phyloP scores from a whole-genome alignment of 1,140 invertebrate genomes.

The Trachymyrmex septentrionalis region DNA sequence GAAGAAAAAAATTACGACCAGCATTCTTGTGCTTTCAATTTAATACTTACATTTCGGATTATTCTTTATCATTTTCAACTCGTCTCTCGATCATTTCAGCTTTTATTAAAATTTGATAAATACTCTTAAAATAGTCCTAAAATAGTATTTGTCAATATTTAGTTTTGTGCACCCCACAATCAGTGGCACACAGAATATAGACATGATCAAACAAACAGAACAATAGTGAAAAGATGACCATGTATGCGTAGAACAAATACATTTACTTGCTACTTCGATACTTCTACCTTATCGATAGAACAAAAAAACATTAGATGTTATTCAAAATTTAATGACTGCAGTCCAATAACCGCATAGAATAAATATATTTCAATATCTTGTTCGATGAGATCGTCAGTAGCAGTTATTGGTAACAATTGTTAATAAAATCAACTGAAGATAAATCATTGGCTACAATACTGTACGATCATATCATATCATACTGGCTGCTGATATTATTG shows the following conservation, averaged over 20 bases:
- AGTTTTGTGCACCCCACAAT: background rate
- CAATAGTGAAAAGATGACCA: background rate
- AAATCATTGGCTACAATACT: background rate
- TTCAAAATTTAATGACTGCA: background rate
- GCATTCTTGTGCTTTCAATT: background rate
- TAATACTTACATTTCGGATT: background rate
- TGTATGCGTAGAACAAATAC: too few species aligned
- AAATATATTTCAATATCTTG: background rate
- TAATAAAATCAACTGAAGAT: constrained; percentile 3
- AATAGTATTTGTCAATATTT: background rate
- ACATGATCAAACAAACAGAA: background rate
- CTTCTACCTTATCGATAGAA: constrained; percentile 28
- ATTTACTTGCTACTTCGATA: too few species aligned
- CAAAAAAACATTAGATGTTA: background rate
- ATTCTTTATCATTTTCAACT: background rate
- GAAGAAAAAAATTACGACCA: background rate
- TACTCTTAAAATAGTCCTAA: background rate
- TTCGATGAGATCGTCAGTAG: background rate
- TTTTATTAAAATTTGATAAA: background rate
- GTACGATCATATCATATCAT: background rate
- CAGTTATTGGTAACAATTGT: background rate
- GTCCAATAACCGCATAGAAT: background rate
- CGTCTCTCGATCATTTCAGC: background rate
- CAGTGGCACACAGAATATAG: background rate
- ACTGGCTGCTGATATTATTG: constrained; percentile 3